Conservation (phyloP, 2,888 invertebrate species). For the Saturnia japonica region DNA sequence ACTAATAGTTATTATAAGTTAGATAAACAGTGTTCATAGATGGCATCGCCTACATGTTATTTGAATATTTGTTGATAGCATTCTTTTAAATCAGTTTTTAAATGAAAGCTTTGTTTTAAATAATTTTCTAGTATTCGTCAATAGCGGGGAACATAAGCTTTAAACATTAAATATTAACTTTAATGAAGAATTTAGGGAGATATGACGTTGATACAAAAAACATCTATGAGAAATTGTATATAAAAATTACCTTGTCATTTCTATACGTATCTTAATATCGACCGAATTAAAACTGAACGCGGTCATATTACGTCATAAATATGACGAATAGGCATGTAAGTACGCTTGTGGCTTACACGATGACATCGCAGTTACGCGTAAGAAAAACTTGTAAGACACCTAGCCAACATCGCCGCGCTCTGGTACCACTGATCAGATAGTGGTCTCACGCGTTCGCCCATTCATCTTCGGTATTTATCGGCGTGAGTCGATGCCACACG, state of each 20-base stretch:
- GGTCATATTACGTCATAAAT: constrained; percentile 76
- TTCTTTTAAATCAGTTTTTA: too few species aligned
- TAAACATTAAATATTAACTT: too few species aligned
- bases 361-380: constrained; percentile 40
- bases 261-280: constrained; percentile 30
- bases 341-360: constrained; percentile 55
- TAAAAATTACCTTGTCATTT: constrained; percentile 24
- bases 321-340: constrained; percentile 70
- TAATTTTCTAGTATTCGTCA: too few species aligned
- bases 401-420: constrained; percentile 37
- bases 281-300: constrained; percentile 49
- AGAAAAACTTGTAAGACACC: constrained; percentile 53
- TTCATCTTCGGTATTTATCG: constrained; percentile 68
- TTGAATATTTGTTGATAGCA: too few species aligned
- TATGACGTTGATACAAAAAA: too few species aligned
- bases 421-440: constrained; percentile 56
- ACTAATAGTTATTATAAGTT: too few species aligned
- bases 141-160: too few species aligned
- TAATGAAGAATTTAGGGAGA: too few species aligned
- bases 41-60: too few species aligned
- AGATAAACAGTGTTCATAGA: too few species aligned
- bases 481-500: constrained; percentile 61
- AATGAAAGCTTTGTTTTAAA: too few species aligned
- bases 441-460: constrained; percentile 66
- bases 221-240: too few species aligned